phyloP scores from a whole-genome alignment of 2,888 invertebrate genomes.

The Coecobrya sp. region DNA sequence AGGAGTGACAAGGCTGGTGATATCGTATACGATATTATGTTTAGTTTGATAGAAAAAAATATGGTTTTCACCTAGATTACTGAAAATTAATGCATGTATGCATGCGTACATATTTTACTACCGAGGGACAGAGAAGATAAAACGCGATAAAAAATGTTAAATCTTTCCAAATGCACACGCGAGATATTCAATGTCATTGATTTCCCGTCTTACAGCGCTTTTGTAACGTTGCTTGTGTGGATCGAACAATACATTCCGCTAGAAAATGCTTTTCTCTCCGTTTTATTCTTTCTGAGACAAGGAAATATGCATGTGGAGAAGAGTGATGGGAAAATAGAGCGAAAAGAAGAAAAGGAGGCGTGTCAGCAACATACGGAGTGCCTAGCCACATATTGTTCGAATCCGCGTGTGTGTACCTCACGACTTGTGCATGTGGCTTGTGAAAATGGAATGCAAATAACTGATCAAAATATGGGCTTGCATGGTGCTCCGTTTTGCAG shows the following conservation, averaged over 20 bases:
- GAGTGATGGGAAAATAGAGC: background rate
- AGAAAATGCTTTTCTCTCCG: no score
- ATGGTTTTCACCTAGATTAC: background rate
- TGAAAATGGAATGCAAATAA: background rate
- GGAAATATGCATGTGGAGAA: background rate
- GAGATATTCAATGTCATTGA: slow-evolving; percentile 24
- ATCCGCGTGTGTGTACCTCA: background rate
- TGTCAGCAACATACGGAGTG: background rate
- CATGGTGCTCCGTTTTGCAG: background rate
- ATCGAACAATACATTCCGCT: background rate
- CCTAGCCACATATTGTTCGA: no score
- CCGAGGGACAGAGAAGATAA: background rate
- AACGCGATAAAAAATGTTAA: background rate
- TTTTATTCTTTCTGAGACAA: background rate
- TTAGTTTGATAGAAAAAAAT: no score
- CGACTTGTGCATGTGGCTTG: background rate
- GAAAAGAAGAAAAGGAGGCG: background rate
- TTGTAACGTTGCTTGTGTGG: background rate
- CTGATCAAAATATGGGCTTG: background rate
- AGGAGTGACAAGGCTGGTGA: background rate
- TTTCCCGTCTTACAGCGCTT: background rate
- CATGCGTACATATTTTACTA: background rate
- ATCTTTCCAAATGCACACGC: slow-evolving; percentile 4
- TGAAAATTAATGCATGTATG: background rate
- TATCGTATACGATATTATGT: no score